Percentiles rank a stretch among this genome's conserved stretches.
phyloP scores from a whole-genome alignment of 2,888 invertebrate genomes.

The Margaritifera margaritifera region DNA sequence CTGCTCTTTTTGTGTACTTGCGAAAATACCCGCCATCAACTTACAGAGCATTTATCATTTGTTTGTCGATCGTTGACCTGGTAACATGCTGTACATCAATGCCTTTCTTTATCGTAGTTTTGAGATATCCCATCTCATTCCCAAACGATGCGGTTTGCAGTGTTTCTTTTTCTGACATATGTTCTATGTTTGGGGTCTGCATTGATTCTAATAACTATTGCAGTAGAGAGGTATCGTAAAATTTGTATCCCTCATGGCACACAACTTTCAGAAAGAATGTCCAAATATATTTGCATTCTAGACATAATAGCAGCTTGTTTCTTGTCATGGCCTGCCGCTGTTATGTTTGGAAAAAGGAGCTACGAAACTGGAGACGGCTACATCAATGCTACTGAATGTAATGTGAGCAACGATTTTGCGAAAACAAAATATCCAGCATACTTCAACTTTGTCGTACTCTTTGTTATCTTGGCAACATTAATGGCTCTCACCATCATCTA shows the following conservation, averaged over 20 bases:
- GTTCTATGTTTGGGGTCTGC: conserved; percentile 8
- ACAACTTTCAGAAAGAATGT: conserved; percentile 2
- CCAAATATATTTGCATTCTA: conserved; percentile 7
- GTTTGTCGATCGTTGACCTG: too few species aligned
- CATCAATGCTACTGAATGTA: conserved; percentile 10
- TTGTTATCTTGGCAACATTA: conserved; percentile 12
- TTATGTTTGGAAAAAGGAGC: conserved; percentile 10
- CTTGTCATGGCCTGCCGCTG: conserved; percentile 20
- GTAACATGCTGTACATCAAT: too few species aligned
- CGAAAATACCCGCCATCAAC: too few species aligned
- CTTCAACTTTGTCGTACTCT: conserved; percentile 8
- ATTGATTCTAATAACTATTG: conserved; percentile 18
- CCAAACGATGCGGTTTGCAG: too few species aligned
- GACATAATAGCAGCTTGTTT: conserved; percentile 8
- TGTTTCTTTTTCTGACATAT: too few species aligned
- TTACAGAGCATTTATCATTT: too few species aligned
- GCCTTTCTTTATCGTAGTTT: too few species aligned
- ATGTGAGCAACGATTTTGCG: conserved; percentile 10
- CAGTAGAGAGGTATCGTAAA: conserved; percentile 25
- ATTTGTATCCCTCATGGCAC: conserved; percentile 12
- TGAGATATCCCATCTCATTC: too few species aligned
- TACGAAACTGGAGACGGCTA: conserved; percentile 1
- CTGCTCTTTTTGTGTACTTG: too few species aligned
- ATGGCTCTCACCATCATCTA: conserved; percentile 10
- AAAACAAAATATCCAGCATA: conserved; percentile 7